Percentiles rank a stretch among this genome's conserved stretches.
phyloP scores from a whole-genome alignment of 2,113 vertebrate genomes.

The Oncorhynchus tshawytscha region DNA sequence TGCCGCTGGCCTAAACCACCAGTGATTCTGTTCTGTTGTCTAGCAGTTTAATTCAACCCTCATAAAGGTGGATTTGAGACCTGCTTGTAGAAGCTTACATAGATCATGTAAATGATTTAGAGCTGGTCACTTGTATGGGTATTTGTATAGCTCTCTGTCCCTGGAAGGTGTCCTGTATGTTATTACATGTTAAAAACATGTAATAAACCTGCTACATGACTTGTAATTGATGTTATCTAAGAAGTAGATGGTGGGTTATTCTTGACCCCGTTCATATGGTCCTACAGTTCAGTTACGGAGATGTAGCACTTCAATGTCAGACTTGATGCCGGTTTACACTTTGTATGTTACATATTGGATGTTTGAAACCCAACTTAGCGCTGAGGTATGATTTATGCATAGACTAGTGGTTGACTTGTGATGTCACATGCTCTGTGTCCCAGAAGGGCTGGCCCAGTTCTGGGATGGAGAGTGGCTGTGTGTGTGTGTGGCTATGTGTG shows the following conservation, averaged over 20 bases:
- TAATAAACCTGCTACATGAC: no score
- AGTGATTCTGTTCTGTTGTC: background rate
- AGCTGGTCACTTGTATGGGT: no score
- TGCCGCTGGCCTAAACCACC: no score
- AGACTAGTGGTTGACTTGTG: slow-evolving; percentile 30
- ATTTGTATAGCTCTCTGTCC: no score
- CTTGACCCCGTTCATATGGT: background rate
- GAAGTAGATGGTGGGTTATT: no score
- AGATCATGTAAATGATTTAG: no score
- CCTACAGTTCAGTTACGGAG: background rate
- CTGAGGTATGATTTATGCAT: slow-evolving; percentile 58
- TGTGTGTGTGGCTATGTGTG: background rate
- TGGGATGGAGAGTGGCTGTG: background rate
- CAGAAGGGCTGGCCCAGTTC: slow-evolving; percentile 62
- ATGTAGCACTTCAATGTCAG: slow-evolving; percentile 2
- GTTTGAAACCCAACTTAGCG: slow-evolving; percentile 19
- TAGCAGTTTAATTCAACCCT: no score
- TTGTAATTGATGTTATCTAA: no score
- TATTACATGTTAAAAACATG: no score
- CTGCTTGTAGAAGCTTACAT: no score
- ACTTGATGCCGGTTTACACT: slow-evolving; percentile 8
- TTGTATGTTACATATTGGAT: slow-evolving; percentile 8
- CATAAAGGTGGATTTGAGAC: background rate
- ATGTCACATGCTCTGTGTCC: slow-evolving; percentile 6
- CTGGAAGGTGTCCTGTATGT: no score